Evolutionary conservation across 2,888 invertebrate species (phyloP), one percentile per base, ranked within the genome.

Genomic region (Halictus ligatus): DNA sequence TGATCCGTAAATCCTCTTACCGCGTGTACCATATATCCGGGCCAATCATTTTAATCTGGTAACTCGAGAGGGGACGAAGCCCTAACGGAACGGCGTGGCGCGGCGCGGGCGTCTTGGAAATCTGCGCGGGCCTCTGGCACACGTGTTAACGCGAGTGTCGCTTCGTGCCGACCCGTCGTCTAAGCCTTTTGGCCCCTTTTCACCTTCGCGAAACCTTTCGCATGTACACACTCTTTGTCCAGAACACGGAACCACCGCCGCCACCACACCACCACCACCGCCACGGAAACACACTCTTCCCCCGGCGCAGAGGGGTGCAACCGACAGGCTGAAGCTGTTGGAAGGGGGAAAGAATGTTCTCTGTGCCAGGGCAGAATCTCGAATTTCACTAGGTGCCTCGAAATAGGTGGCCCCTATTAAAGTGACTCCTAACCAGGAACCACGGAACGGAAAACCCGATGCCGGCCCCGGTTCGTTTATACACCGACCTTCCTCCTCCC

Each of bases 1-100:
- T 88, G 88, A 89, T 84, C 89, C 78, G 83, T 84, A 89, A 89
- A 89, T 89, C 89, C 89, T 89, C 87, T 87, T 87, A 83, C 78
- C 72, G 64, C 77, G 80, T 80, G 69, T 35, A 86, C 67, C 87
- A 83, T 87, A 80, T 78, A 89, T 85, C 88, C 89, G 78, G 88
- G 85, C 64, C 89, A 89, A 89, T 89, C 88, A 80, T 88, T 89
- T 89, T 85, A 88, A 89, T 89, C 88, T 81, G 74, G 89, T 85
- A 89, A 89, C 85, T 58, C 67, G 77, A 86, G 80, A 77, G 71
- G 80, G 88, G 86, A 72, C 83, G 88, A 92, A 89, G 89, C 92
- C 92, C 86, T 84, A 89, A 25, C 72, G 58, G 12, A 58, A 58
- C 58, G 58, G 58, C 54, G 54, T 1, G 58, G 58, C 58, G n/a